Conservation (phyloP, 2,888 invertebrate species). For the Dasypogon diadema region DNA sequence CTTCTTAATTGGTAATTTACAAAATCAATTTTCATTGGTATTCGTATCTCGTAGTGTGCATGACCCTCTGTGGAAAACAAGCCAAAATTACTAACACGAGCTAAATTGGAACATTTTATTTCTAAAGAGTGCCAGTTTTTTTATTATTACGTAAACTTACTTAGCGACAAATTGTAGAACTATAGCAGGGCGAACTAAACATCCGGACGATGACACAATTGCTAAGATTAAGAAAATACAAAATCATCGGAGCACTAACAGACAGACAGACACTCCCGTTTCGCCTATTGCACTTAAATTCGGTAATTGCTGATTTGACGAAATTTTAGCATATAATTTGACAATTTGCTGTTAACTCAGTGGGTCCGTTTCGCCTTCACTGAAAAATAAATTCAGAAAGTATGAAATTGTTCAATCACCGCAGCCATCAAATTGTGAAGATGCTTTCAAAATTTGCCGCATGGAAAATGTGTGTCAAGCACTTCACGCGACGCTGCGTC, state of each 20-base stretch:
- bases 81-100: no score
- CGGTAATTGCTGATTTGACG: constrained; percentile 27
- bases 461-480: constrained; percentile 50
- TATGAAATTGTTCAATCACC: constrained; percentile 44
- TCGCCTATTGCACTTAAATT: constrained; percentile 17
- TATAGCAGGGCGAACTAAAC: no score
- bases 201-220: no score
- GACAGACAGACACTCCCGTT: not conserved
- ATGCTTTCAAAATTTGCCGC: constrained; percentile 46
- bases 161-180: no score
- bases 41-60: no score
- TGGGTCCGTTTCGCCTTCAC: constrained; percentile 23
- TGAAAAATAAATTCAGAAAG: constrained; percentile 44
- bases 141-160: no score
- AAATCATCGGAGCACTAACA: not conserved
- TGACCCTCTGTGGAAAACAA: no score
- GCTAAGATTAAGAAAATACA: not conserved
- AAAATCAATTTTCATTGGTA: no score
- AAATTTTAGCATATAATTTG: constrained; percentile 35
- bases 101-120: not conserved
- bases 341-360: constrained; percentile 40
- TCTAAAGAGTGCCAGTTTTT: no score
- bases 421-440: constrained; percentile 36
- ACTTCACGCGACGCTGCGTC: constrained; percentile 48
- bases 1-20: no score